Conservation (phyloP, 2,113 vertebrate genomes). For the Gasterosteus nipponicus region DNA sequence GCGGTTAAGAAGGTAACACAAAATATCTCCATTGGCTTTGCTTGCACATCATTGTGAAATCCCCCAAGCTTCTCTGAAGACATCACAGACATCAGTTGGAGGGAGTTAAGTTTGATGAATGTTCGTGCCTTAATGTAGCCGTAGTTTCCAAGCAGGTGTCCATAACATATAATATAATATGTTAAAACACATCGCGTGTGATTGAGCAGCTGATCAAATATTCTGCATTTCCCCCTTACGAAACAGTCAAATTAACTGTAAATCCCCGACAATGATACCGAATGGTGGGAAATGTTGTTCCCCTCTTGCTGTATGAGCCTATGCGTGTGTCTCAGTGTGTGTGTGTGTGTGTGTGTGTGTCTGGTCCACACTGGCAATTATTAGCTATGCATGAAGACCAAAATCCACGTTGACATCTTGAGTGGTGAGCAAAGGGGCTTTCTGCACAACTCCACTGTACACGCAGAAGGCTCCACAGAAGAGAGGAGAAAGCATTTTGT, state of each 20-base stretch:
- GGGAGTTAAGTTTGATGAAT: conserved; percentile 73
- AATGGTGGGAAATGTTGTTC: conserved; percentile 47
- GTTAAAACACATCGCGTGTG: conserved; percentile 53
- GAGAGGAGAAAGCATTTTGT: conserved; percentile 78
- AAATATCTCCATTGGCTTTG: conserved; percentile 56
- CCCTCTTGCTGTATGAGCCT: conserved; percentile 15
- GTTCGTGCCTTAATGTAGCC: conserved; percentile 55
- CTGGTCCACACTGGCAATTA: conserved; percentile 73
- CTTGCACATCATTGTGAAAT: conserved; percentile 62
- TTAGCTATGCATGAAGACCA: conserved; percentile 80
- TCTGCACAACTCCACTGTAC: conserved; percentile 61
- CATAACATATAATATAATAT: conserved; percentile 51
- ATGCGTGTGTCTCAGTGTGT: conserved; percentile 8
- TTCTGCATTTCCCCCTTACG: conserved; percentile 44
- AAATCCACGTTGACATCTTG: conserved; percentile 79
- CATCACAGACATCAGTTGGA: conserved; percentile 67
- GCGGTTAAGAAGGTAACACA: conserved; percentile 56
- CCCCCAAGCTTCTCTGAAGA: conserved; percentile 71
- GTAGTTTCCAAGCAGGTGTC: conserved; percentile 60
- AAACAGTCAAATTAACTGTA: conserved; percentile 61
- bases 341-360: conserved; percentile 39
- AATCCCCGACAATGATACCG: conserved; percentile 56
- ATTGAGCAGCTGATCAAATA: conserved; percentile 56
- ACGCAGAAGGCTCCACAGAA: conserved; percentile 61
- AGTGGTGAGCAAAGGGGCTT: conserved; percentile 72